A percentile compares a stretch with the other conserved stretches of the same genome.
Evolutionary conservation across 2,797 vertebrate species (phyloP).

Genomic region (Sphenodon punctatus): DNA sequence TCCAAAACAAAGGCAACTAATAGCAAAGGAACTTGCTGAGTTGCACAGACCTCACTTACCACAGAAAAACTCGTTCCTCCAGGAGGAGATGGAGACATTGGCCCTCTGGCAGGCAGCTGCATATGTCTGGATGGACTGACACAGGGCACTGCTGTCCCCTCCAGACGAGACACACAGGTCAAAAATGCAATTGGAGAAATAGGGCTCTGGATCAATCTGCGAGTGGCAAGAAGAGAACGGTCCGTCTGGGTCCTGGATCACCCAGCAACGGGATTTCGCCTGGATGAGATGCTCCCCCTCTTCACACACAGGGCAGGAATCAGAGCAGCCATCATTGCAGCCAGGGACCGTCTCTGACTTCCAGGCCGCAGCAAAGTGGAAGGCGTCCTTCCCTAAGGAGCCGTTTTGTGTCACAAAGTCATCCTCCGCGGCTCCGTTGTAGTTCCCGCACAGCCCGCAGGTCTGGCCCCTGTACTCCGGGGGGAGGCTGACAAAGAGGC

Average conservation of each 20-base stretch:
- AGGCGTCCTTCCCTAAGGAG: not conserved
- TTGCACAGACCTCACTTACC: constrained; percentile 40
- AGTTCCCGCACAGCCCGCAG: constrained; percentile 80
- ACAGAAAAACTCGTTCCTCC: constrained; percentile 65
- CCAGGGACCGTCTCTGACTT: not conserved
- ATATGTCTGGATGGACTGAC: constrained; percentile 60
- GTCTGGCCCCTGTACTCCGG: constrained; percentile 68
- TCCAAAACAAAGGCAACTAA: too few species aligned
- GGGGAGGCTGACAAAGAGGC: constrained; percentile 68
- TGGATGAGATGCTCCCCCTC: not conserved
- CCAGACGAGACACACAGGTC: constrained; percentile 50
- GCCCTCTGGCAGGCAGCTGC: constrained; percentile 57
- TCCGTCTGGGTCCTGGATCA: constrained; percentile 51
- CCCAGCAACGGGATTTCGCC: not conserved
- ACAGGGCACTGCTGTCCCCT: constrained; percentile 9
- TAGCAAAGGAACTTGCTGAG: too few species aligned
- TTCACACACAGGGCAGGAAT: not conserved
- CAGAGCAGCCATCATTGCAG: not conserved
- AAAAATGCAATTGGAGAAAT: constrained; percentile 50
- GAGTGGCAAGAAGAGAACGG: constrained; percentile 71
- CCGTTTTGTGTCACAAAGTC: constrained; percentile 63
- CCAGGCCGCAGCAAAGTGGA: not conserved
- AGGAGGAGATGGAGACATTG: constrained; percentile 50
- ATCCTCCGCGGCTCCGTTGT: constrained; percentile 58
- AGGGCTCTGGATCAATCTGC: constrained; percentile 35